These are phyloP conservation scores for Drosophila nannoptera DNA, from an alignment of 1,140 invertebrate genomes.

Conservation along the genomic window DNA sequence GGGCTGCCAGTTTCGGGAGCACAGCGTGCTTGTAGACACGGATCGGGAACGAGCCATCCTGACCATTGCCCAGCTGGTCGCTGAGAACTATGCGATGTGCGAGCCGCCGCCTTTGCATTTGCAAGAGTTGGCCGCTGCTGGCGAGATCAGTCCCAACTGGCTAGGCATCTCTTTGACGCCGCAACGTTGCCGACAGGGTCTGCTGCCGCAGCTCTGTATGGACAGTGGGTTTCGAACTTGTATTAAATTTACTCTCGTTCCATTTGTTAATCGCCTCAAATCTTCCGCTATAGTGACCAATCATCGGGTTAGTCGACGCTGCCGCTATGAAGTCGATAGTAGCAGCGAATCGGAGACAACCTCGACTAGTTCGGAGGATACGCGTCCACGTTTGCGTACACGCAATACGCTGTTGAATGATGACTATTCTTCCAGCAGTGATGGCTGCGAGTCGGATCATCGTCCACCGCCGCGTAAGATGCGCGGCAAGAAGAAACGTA, in stretches of 20 bases:
- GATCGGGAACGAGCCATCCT: constrained; percentile 76
- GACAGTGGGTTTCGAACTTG: constrained; percentile 53
- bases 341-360: constrained; percentile 74
- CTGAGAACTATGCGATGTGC: constrained; percentile 63
- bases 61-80: constrained; percentile 71
- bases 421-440: constrained; percentile 69
- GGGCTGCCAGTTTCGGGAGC: constrained; percentile 78
- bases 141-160: constrained; percentile 65
- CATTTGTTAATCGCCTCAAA: background rate
- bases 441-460: constrained; percentile 76
- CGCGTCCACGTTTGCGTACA: constrained; percentile 27
- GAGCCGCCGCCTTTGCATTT: constrained; percentile 60
- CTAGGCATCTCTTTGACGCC: constrained; percentile 68
- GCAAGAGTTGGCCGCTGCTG: constrained; percentile 56
- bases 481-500: constrained; percentile 60
- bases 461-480: constrained; percentile 47
- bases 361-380: constrained; percentile 63
- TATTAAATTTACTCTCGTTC: too few relatives aligned
- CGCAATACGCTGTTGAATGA: constrained; percentile 44
- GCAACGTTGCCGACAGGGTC: constrained; percentile 68
- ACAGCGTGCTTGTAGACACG: constrained; percentile 74
- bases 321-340: constrained; percentile 59
- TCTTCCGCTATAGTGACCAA: constrained; percentile 45
- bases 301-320: constrained; percentile 57
- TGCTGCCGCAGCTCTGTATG: constrained; percentile 69